Conservation (phyloP, 2,888 invertebrate species). For the Drosophila mercatorum region DNA sequence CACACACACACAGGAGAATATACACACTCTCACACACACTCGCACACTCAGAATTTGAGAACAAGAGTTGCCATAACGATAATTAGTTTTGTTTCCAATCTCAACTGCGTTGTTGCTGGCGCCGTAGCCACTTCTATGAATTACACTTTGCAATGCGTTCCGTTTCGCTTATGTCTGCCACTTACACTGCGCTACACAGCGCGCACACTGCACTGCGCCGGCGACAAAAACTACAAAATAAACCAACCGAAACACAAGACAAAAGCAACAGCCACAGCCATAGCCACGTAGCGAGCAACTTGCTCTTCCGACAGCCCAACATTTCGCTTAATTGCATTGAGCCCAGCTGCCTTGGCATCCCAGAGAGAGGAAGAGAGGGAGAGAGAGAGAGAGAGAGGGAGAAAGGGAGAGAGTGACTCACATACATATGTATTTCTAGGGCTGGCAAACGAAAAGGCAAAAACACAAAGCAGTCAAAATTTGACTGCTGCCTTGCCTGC, state of each 20-base stretch:
- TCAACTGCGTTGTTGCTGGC: slow-evolving; percentile 26
- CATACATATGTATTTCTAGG: slow-evolving; percentile 26
- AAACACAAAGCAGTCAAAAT: slow-evolving; percentile 11
- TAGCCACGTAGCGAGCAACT: not conserved
- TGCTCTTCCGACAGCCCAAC: slow-evolving; percentile 32
- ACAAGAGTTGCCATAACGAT: slow-evolving; percentile 69
- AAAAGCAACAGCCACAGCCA: slow-evolving; percentile 19
- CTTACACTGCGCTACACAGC: slow-evolving; percentile 29
- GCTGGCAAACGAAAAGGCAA: slow-evolving; percentile 24
- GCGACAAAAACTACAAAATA: slow-evolving; percentile 10
- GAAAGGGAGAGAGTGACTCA: not conserved
- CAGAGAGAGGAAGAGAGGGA: too few species aligned
- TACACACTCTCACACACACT: not conserved
- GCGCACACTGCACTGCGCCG: slow-evolving; percentile 30
- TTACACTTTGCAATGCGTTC: slow-evolving; percentile 44
- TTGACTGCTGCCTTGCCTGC: slow-evolving; percentile 15
- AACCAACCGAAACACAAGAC: not conserved
- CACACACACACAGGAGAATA: not conserved
- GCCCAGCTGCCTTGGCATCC: not conserved
- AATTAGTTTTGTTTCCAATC: slow-evolving; percentile 73
- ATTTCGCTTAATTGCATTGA: slow-evolving; percentile 72
- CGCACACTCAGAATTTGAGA: slow-evolving; percentile 27
- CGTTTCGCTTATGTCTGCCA: slow-evolving; percentile 19
- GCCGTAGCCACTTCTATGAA: slow-evolving; percentile 48
- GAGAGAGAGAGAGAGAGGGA: too few species aligned